Evolutionary conservation across 2,888 invertebrate species (phyloP).

Genomic region (Ormyrus thymus): DNA sequence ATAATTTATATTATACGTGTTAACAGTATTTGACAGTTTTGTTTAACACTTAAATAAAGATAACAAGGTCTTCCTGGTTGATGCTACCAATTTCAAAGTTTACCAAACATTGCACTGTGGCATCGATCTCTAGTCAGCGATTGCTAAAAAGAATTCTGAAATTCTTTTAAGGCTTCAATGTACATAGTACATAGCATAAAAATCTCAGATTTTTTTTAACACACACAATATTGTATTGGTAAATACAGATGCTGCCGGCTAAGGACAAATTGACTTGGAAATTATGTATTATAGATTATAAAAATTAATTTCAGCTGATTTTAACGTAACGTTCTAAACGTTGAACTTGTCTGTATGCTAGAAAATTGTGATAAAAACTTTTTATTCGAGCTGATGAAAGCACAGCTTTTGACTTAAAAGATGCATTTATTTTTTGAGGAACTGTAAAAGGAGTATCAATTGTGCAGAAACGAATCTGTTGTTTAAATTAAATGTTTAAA

Average conservation of each 20-base stretch:
- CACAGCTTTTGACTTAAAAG: slow-evolving; percentile 55
- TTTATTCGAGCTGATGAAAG: slow-evolving; percentile 52
- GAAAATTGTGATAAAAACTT: slow-evolving; percentile 55
- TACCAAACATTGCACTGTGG: slow-evolving; percentile 45
- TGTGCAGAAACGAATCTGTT: slow-evolving; percentile 33
- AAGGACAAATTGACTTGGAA: slow-evolving; percentile 42
- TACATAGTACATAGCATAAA: slow-evolving; percentile 52
- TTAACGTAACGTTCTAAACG: slow-evolving; percentile 55
- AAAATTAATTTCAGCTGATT: slow-evolving; percentile 49
- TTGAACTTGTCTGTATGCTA: slow-evolving; percentile 49
- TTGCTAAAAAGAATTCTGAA: slow-evolving; percentile 48
- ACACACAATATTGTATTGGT: slow-evolving; percentile 50
- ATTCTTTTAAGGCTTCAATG: slow-evolving; percentile 48
- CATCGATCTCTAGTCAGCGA: slow-evolving; percentile 56
- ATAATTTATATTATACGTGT: slow-evolving; percentile 12
- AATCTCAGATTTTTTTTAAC: slow-evolving; percentile 42
- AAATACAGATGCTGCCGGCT: slow-evolving; percentile 53
- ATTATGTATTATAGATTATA: slow-evolving; percentile 45
- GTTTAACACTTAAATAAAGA: slow-evolving; percentile 37
- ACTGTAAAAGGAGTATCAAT: slow-evolving; percentile 40
- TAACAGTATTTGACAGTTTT: slow-evolving; percentile 42
- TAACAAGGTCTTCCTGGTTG: slow-evolving; percentile 56
- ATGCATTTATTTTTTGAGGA: slow-evolving; percentile 56
- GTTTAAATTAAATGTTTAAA: slow-evolving; percentile 35
- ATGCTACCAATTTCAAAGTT: slow-evolving; percentile 47